A percentile compares a stretch with the other conserved stretches of the same genome.
Evolutionary conservation across 2,797 vertebrate species (phyloP).

Genomic region (Lycodopsis pacificus): DNA sequence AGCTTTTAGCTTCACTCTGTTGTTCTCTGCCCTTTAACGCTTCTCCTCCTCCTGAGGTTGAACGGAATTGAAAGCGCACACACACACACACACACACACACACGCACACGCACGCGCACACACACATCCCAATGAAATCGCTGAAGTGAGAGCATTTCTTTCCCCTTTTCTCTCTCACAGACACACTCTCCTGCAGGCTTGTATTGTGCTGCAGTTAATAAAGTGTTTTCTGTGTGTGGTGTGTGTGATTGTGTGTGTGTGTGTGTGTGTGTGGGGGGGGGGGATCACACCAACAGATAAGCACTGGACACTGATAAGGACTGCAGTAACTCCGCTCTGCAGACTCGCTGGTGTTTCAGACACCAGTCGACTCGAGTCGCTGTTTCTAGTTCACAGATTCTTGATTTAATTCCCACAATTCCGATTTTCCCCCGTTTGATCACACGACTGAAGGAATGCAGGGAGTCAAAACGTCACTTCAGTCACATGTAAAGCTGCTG

Average conservation of each 20-base stretch:
- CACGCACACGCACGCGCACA: not conserved
- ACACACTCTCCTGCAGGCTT: constrained; percentile 35
- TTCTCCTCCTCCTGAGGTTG: not conserved
- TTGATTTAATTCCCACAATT: not conserved
- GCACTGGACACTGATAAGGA: constrained; percentile 50
- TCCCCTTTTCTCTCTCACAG: not conserved
- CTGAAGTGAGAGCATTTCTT: constrained; percentile 28
- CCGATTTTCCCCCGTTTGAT: not conserved
- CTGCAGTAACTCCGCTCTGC: constrained; percentile 36
- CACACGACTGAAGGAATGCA: not conserved
- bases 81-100: not conserved
- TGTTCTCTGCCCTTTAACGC: constrained; percentile 1
- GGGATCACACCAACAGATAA: constrained; percentile 35
- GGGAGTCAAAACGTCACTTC: too few species aligned
- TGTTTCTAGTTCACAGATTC: not conserved
- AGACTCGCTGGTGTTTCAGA: constrained; percentile 5
- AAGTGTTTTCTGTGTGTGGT: constrained; percentile 16
- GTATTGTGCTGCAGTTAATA: constrained; percentile 50
- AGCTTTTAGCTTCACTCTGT: constrained; percentile 10
- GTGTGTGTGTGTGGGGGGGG: not conserved
- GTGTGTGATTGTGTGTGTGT: not conserved
- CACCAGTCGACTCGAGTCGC: not conserved
- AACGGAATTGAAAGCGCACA: not conserved
- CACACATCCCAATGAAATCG: constrained; percentile 18
- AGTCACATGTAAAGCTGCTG: not conserved